Evolutionary conservation across 30 jellyfish, hydroid and myxozoan genomes (phyloP), one percentile per base, ranked within the genome.

Genomic region (Aurelia sp.): DNA sequence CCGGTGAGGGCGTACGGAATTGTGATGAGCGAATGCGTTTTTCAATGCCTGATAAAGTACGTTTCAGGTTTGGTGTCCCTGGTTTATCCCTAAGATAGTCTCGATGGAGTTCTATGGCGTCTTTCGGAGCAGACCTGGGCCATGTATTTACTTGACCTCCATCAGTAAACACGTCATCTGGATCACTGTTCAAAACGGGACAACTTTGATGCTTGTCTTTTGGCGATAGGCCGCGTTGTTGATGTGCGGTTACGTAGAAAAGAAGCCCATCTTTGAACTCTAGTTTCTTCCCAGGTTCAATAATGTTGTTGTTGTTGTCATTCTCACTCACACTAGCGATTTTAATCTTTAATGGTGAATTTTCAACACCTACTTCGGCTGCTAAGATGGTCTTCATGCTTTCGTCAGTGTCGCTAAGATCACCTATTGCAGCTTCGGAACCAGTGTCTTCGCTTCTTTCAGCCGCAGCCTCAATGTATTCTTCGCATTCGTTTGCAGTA

Each of bases 321-420:
- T 82, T 81, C 8, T 82, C 82, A 53, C 68, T 31, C 17, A 64
- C 84, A 66, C 86, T 77, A 48, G 33, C 69, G 16, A 67, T 84
- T 18, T 64, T 89, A 31, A 86, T 86, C 6, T 73, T 86, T 19
- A 86, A 53, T 55, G 90, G 96, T 19, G 89, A 41, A 55, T 86
- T 70, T 52, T 66, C 90, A 20, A 86, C 88, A 27, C 55, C 84
- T 13, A 86, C 84, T 22, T 76, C 90, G 11, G 53, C 82, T 17
- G 96, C 84, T n/a, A 86, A 13, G 21, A 85, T 55, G 13, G 89
- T 66, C 86, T 59, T 86, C 96, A 86, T 86, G 75, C 76, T 72
- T 31, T 75, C 84, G 48, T 41, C 78, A 16, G 20, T 22, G 27
- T 37, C 69, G 41, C 40, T 40, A 6, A 10, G 40, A 21, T 58